Percentiles rank a stretch among this genome's conserved stretches.
Conservation (phyloP, 2,113 vertebrate species). For the Etheostoma cragini region DNA sequence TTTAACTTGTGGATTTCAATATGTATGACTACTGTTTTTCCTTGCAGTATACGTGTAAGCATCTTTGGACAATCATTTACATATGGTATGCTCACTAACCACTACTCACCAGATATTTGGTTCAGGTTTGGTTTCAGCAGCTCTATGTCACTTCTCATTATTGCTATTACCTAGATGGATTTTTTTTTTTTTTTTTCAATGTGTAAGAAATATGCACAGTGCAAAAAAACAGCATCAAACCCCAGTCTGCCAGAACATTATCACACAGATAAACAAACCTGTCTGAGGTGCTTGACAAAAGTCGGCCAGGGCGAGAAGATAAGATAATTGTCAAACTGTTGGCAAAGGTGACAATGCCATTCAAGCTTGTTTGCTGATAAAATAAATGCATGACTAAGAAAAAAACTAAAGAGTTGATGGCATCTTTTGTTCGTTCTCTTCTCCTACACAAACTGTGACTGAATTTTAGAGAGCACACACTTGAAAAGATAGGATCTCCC, state of each 20-base stretch:
- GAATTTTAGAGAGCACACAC: conserved; percentile 53
- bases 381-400: conserved; percentile 7
- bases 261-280: conserved; percentile 11
- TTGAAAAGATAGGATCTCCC: conserved; percentile 76
- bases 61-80: not conserved
- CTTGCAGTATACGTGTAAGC: not conserved
- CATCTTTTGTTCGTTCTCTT: conserved; percentile 29
- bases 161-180: not conserved
- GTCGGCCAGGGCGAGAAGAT: not conserved
- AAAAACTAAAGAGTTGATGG: conserved; percentile 28
- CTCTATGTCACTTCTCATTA: not conserved
- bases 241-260: conserved; percentile 15
- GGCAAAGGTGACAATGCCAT: conserved; percentile 34
- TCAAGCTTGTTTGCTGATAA: conserved; percentile 18
- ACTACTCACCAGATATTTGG: not conserved
- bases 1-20: not conserved
- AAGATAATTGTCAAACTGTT: not conserved
- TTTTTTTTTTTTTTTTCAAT: not conserved
- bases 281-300: not conserved
- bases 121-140: not conserved
- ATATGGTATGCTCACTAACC: not conserved
- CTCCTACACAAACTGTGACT: conserved; percentile 30
- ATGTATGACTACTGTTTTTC: not conserved
- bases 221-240: not conserved
- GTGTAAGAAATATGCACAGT: not conserved